These are phyloP conservation scores for Balanococcus diminutus DNA, from an alignment of 2,888 invertebrate genomes.

Conservation along the genomic window DNA sequence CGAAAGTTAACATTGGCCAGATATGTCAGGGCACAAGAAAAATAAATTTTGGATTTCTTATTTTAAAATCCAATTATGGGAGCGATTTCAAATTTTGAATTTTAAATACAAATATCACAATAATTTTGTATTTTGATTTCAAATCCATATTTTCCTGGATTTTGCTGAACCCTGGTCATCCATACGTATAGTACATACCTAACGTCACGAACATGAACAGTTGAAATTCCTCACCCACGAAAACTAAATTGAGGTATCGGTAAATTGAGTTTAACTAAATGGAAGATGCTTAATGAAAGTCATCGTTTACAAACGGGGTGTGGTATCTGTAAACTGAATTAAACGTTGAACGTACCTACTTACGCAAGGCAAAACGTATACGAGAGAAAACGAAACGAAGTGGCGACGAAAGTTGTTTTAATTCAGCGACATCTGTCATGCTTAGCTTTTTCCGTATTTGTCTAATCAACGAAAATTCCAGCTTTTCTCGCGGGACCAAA, in stretches of 20 bases:
- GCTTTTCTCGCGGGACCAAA: constrained; percentile 18
- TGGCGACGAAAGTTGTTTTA: not conserved
- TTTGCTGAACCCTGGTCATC: no score
- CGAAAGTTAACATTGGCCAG: no score
- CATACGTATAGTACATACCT: no score
- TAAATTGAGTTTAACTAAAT: not conserved
- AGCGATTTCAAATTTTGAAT: no score
- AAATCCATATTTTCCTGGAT: no score
- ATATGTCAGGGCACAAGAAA: no score
- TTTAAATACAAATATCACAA: no score
- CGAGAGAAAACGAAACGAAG: not conserved
- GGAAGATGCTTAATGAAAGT: not conserved
- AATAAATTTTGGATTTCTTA: no score
- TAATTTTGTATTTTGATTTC: no score
- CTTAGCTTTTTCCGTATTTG: constrained; percentile 24
- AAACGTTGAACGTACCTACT: not conserved
- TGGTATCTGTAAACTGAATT: constrained; percentile 10
- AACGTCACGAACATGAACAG: no score
- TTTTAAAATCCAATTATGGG: no score
- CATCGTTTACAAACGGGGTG: not conserved
- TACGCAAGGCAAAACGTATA: not conserved
- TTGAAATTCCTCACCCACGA: not conserved
- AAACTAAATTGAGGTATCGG: not conserved
- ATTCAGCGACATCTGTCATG: constrained; percentile 20
- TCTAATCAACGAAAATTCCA: constrained; percentile 23